Conservation (phyloP, 2,113 vertebrate genomes). For the Neogobius melanostomus region DNA sequence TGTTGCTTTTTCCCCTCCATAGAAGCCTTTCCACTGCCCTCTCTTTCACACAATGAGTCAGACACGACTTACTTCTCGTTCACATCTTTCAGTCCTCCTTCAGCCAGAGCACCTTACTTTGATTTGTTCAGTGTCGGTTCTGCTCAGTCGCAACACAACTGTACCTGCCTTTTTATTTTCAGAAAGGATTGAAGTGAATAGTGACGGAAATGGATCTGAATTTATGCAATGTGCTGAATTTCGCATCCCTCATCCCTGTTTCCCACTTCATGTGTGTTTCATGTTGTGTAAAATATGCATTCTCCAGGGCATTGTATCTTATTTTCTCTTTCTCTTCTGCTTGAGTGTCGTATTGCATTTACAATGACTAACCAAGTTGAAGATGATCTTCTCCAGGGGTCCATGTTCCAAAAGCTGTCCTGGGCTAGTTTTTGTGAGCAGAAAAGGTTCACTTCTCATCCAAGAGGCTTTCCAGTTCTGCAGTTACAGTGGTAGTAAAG, state of each 20-base stretch:
- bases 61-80: slow-evolving; percentile 12
- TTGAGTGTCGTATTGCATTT: not conserved
- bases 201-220: not conserved
- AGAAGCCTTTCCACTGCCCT: slow-evolving; percentile 12
- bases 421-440: too few relatives aligned
- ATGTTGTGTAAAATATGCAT: slow-evolving; percentile 11
- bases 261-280: slow-evolving; percentile 15
- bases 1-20: slow-evolving; percentile 20
- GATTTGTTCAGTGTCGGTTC: slow-evolving; percentile 40
- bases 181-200: slow-evolving; percentile 17
- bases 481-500: too few relatives aligned
- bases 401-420: too few relatives aligned
- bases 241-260: not conserved
- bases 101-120: slow-evolving; percentile 23
- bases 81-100: slow-evolving; percentile 24
- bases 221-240: not conserved
- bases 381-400: too few relatives aligned
- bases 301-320: not conserved
- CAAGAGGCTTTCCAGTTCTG: too few relatives aligned
- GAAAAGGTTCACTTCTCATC: too few relatives aligned
- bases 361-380: not conserved
- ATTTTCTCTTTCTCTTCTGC: slow-evolving; percentile 14
- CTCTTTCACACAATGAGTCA: slow-evolving; percentile 11
- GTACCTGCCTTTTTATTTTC: slow-evolving; percentile 27
- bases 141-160: slow-evolving; percentile 28